Evolutionary conservation across 2,797 vertebrate genomes (phyloP).

Genomic region (Enoplosus armatus): DNA sequence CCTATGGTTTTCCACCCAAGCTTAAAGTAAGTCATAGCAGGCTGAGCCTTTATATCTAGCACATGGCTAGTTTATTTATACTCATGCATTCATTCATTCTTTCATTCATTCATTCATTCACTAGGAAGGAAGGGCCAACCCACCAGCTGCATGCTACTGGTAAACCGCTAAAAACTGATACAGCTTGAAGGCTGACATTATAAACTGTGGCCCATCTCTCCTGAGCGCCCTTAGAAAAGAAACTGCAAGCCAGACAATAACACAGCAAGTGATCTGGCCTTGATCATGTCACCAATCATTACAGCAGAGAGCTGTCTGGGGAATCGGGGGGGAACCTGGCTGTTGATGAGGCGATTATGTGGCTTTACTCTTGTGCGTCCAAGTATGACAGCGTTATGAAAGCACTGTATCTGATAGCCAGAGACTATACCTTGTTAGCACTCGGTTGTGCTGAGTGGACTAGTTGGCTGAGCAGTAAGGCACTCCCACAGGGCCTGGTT

Average conservation of each 20-base stretch:
- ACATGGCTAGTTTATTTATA: constrained; percentile 7
- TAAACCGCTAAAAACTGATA: constrained; percentile 46
- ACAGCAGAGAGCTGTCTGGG: constrained; percentile 70
- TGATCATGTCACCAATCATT: constrained; percentile 84
- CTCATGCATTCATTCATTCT: constrained; percentile 11
- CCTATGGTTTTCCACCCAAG: constrained; percentile 34
- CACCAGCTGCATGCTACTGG: not conserved
- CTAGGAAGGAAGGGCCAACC: not conserved
- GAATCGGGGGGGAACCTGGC: constrained; percentile 74
- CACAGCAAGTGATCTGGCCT: constrained; percentile 74
- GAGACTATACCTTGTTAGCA: constrained; percentile 80
- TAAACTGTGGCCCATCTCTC: constrained; percentile 63
- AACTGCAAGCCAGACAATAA: constrained; percentile 77
- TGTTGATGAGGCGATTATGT: constrained; percentile 85
- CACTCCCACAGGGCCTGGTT: constrained; percentile 60
- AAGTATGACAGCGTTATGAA: constrained; percentile 77
- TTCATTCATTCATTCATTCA: constrained; percentile 41
- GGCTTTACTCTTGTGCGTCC: constrained; percentile 76
- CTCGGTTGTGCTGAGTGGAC: constrained; percentile 79
- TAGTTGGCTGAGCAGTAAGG: constrained; percentile 68
- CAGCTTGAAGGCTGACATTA: constrained; percentile 66
- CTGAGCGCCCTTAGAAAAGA: constrained; percentile 64
- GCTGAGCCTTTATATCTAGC: constrained; percentile 8
- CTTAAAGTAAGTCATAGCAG: constrained; percentile 26
- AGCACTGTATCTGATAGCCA: constrained; percentile 64